Evolutionary conservation across 35 echinoderm and acorn worm species (phyloP).

Genomic region (Anneissia japonica): DNA sequence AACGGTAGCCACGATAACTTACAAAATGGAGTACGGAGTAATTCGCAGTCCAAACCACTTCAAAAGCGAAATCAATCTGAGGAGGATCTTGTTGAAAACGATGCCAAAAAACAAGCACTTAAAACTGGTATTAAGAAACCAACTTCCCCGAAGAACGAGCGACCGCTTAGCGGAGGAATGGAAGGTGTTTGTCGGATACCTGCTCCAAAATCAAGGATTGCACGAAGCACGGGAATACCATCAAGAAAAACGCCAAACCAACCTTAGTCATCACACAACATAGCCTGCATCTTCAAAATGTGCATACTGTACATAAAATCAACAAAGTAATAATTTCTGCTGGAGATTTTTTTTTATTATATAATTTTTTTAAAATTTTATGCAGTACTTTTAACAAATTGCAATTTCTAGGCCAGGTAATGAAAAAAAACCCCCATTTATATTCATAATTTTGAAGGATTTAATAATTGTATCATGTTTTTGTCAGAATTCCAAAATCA

Average conservation of each 20-base stretch:
- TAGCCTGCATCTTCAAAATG: too few species aligned
- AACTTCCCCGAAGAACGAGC: not conserved
- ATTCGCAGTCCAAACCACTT: not conserved
- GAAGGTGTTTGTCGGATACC: not conserved
- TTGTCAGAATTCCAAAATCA: too few species aligned
- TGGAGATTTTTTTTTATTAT: too few species aligned
- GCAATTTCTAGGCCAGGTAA: too few species aligned
- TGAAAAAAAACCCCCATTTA: too few species aligned
- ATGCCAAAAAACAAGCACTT: not conserved
- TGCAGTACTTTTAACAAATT: too few species aligned
- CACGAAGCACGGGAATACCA: not conserved
- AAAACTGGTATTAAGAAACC: conserved; percentile 2
- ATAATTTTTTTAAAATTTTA: too few species aligned
- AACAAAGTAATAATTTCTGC: too few species aligned
- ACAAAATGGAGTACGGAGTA: not conserved
- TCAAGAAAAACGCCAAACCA: not conserved
- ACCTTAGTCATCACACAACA: too few species aligned
- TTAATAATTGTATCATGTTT: too few species aligned
- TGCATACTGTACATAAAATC: too few species aligned
- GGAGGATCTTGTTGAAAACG: not conserved
- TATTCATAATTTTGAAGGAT: too few species aligned
- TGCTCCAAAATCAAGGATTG: not conserved
- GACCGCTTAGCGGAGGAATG: not conserved
- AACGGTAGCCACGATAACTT: not conserved
- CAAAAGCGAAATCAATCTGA: not conserved